Conservation (phyloP, 23 tunicate species). For the Diplosoma virens region DNA sequence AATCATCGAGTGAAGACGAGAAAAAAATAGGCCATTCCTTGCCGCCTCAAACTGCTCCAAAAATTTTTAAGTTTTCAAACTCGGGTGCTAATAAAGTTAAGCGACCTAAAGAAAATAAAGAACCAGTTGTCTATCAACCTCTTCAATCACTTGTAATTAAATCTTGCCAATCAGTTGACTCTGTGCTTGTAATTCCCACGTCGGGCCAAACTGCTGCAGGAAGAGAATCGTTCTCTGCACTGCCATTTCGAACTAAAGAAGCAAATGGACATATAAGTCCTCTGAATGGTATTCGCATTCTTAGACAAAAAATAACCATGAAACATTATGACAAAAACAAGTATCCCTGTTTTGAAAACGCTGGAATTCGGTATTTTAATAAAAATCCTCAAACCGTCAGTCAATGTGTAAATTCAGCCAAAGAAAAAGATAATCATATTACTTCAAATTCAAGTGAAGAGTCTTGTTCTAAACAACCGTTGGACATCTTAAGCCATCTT, state of each 20-base stretch:
- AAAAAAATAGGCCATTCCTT: not conserved
- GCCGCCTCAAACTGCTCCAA: not conserved
- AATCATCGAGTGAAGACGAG: not conserved
- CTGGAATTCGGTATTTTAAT: not conserved
- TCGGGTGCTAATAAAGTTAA: not conserved
- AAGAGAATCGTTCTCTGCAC: not conserved
- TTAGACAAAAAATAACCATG: constrained; percentile 45
- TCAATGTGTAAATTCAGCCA: not conserved
- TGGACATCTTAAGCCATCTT: no score
- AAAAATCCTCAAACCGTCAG: not conserved
- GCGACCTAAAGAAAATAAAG: not conserved
- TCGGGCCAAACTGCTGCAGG: not conserved
- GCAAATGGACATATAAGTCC: constrained; percentile 40
- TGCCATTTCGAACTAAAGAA: not conserved
- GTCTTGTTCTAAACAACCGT: not conserved
- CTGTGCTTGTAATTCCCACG: constrained; percentile 24
- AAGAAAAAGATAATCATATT: not conserved
- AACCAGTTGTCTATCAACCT: constrained; percentile 3
- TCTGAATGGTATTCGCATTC: constrained; percentile 41
- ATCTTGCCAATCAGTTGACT: constrained; percentile 34
- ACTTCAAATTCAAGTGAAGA: not conserved
- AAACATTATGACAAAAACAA: constrained; percentile 28
- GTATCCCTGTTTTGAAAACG: not conserved
- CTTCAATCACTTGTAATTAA: constrained; percentile 41
- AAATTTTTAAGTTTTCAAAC: not conserved